These are phyloP conservation scores for Colistium nudipinnis DNA, from an alignment of 2,113 vertebrate genomes.

Conservation along the genomic window DNA sequence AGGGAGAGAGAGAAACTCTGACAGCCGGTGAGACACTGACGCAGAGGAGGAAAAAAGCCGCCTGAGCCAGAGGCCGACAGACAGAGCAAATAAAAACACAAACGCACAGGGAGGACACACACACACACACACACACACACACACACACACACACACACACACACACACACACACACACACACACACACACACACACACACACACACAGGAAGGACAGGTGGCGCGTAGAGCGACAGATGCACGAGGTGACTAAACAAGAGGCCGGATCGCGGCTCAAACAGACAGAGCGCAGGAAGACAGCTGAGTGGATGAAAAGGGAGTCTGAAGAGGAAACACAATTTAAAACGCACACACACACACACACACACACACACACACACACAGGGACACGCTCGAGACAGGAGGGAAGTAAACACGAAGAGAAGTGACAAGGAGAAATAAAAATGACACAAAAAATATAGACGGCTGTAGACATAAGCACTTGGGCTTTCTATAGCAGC, in stretches of 20 bases:
- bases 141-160: slow-evolving; percentile 24
- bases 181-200: not conserved
- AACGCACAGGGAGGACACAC: slow-evolving; percentile 2
- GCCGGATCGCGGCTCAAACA: not conserved
- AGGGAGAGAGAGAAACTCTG: slow-evolving; percentile 80
- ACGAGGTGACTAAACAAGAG: not conserved
- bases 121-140: not conserved
- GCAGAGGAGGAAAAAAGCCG: slow-evolving; percentile 65
- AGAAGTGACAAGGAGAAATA: slow-evolving; percentile 2
- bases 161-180: not conserved
- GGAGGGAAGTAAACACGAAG: not conserved
- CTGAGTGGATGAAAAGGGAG: slow-evolving; percentile 13
- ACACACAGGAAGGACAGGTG: not conserved
- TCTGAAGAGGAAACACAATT: slow-evolving; percentile 46
- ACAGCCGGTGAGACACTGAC: slow-evolving; percentile 80
- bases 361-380: slow-evolving; percentile 6
- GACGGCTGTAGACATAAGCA: too few relatives aligned
- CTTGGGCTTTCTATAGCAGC: not conserved
- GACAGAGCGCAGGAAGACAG: slow-evolving; percentile 15
- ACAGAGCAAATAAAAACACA: slow-evolving; percentile 40
- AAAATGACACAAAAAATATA: too few relatives aligned
- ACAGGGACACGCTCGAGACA: not conserved
- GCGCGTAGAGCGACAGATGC: not conserved
- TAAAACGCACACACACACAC: slow-evolving; percentile 10
- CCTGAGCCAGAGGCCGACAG: slow-evolving; percentile 57